Evolutionary conservation across 2,797 vertebrate genomes (phyloP).

Genomic region (Enteromius unitaeniatus): DNA sequence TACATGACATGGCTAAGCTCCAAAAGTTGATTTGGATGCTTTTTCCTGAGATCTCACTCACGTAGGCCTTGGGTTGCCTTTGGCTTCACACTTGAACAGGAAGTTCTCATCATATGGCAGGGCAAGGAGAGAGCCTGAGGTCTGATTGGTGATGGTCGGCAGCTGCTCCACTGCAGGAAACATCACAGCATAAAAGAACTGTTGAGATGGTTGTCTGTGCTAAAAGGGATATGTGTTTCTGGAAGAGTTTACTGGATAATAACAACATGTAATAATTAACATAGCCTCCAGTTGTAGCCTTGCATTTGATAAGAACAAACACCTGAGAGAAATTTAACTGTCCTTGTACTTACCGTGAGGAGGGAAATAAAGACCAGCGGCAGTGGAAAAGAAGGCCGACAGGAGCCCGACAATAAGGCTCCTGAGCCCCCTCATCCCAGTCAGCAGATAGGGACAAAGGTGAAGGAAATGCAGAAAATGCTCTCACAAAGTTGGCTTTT

Average conservation of each 20-base stretch:
- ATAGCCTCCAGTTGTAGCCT: neutral
- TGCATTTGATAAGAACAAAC: slow-evolving; percentile 12
- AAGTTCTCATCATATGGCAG: slow-evolving; percentile 86
- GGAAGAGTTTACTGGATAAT: neutral
- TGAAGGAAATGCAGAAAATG: neutral
- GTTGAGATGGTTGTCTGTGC: slow-evolving; percentile 5
- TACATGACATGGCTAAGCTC: neutral
- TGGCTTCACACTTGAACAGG: slow-evolving; percentile 87
- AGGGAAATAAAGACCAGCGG: slow-evolving; percentile 69
- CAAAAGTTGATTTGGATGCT: neutral
- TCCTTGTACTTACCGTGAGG: slow-evolving; percentile 70
- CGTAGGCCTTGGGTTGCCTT: slow-evolving; percentile 89
- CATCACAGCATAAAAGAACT: slow-evolving; percentile 23
- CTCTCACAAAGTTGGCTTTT: neutral
- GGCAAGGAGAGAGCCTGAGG: slow-evolving; percentile 78
- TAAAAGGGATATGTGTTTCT: slow-evolving; percentile 9
- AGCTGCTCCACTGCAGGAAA: slow-evolving; percentile 86
- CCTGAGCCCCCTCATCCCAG: slow-evolving; percentile 71
- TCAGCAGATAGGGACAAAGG: slow-evolving; percentile 40
- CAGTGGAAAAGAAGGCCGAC: slow-evolving; percentile 65
- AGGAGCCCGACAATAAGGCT: slow-evolving; percentile 70
- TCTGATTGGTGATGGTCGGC: slow-evolving; percentile 86
- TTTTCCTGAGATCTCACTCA: slow-evolving; percentile 74
- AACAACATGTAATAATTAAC: neutral
- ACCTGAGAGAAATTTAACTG: neutral